Evolutionary conservation across 1,140 invertebrate genomes (phyloP).

Genomic region (Rhagoletis pomonella): DNA sequence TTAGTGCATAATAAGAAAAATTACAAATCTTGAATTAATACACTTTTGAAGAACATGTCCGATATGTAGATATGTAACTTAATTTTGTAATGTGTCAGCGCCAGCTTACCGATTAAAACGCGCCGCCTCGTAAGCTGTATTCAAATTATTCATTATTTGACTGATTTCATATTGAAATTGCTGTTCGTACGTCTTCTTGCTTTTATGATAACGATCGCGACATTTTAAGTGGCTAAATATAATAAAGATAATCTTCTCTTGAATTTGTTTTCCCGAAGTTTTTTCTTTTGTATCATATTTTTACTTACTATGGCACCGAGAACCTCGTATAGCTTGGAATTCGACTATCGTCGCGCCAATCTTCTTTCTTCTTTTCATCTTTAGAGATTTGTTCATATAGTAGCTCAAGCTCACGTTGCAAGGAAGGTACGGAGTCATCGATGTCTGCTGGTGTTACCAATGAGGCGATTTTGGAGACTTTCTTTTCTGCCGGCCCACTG

Average conservation of each 20-base stretch:
- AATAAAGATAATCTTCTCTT: not conserved
- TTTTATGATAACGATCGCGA: constrained; percentile 55
- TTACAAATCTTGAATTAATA: too few relatives aligned
- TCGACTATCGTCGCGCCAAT: constrained; percentile 16
- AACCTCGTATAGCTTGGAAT: constrained; percentile 59
- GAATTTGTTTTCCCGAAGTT: not conserved
- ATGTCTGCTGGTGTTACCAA: not conserved
- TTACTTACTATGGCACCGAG: constrained; percentile 37
- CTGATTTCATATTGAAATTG: constrained; percentile 60
- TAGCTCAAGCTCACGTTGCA: not conserved
- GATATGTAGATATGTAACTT: too few relatives aligned
- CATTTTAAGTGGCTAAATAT: constrained; percentile 57
- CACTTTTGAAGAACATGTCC: too few relatives aligned
- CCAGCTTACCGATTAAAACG: constrained; percentile 58
- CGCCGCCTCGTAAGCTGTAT: constrained; percentile 57
- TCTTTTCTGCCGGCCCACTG: not conserved
- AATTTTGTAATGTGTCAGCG: too few relatives aligned
- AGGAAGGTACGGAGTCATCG: not conserved
- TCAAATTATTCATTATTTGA: constrained; percentile 57
- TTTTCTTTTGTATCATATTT: not conserved
- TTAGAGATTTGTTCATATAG: not conserved
- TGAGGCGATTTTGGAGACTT: not conserved
- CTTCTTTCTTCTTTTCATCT: constrained; percentile 18
- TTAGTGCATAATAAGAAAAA: too few relatives aligned
- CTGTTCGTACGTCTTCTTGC: constrained; percentile 53